Conservation (phyloP, 2,888 invertebrate species). For the Baronia brevicornis region DNA sequence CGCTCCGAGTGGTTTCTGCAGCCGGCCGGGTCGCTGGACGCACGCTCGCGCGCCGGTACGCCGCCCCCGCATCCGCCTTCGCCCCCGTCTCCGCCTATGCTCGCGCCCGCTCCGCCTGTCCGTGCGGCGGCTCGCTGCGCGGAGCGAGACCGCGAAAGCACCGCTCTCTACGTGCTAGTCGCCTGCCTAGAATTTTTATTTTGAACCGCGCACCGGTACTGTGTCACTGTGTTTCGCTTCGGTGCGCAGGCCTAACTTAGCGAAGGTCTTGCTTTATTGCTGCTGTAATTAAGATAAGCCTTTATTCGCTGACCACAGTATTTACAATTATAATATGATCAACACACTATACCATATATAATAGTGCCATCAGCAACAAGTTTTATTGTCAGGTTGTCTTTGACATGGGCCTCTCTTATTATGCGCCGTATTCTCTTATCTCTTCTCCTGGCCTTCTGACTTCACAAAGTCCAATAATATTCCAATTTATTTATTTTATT, state of each 20-base stretch:
- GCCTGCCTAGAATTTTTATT: constrained; percentile 76
- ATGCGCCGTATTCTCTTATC: no score
- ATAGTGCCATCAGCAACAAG: no score
- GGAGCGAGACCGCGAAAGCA: constrained; percentile 48
- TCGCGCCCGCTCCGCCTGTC: constrained; percentile 23
- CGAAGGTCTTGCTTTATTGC: constrained; percentile 19
- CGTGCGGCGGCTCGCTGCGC: constrained; percentile 27
- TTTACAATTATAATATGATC: no score
- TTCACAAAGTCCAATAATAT: no score
- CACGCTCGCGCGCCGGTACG: constrained; percentile 59
- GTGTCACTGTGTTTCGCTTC: constrained; percentile 58
- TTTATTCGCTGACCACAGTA: no score
- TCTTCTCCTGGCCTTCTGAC: no score
- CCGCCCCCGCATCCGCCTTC: constrained; percentile 25
- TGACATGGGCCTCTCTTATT: no score
- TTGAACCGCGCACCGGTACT: constrained; percentile 64
- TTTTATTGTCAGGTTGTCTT: no score
- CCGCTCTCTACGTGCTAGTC: constrained; percentile 69
- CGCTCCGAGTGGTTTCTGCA: constrained; percentile 98
- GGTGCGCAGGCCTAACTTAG: constrained; percentile 58
- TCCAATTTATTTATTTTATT: no score
- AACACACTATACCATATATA: no score
- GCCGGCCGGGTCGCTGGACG: constrained; percentile 76
- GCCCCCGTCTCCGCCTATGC: constrained; percentile 20
- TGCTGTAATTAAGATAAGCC: no score